Base-by-base conservation (phyloP, 2,113 vertebrate genomes). In the Ceuthmochares aereus region DNA sequence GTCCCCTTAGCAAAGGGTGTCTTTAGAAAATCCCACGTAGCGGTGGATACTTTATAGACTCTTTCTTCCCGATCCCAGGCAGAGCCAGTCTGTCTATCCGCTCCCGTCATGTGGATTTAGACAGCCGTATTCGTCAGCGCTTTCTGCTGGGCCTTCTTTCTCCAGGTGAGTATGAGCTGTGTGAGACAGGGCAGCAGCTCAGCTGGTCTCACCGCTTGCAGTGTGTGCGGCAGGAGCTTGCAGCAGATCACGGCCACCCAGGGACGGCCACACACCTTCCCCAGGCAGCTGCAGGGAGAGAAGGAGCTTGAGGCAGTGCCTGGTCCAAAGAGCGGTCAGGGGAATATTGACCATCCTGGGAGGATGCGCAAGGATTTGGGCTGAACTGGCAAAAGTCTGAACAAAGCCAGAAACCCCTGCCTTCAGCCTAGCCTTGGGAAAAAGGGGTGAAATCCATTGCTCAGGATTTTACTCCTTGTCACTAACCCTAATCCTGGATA, bases 61-160 rank as follows among this genome's bases (percentile, higher is more conserved):
- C 96, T 98, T 98, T 98, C 98, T 98, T 97, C 97, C 96, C 72
- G 98, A 97, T 97, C 98, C 98, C 98, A 99, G 99, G 99, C 99
- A 99, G 98, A 99, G 99, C 98, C 99, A 99, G 98, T 98, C 99
- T 97, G 99, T 99, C 98, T 99, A 99, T 98, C 99, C 99, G 97
- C 98, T 99, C 97, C 98, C 99, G 97, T 98, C 99, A 98, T 99
- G 99, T 98, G 99, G 99, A 98, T 99, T 99, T 99, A 99, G 99
- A 97, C 99, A 99, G 98, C 95, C 99, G 97, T 99, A 99, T 96
- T 98, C 98, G 73, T 98, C 99, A 85, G 98, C 98, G 97, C 98
- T 99, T 80, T 97, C 99, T 97, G 96, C 98, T 98, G 98, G 98
- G 98, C 98, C 99, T 93, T 99, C 99, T 96, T 99, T 99, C 98